A percentile compares a stretch with the other conserved stretches of the same genome.
phyloP scores from a whole-genome alignment of 2,113 vertebrate species.

The Nesogale talazaci region DNA sequence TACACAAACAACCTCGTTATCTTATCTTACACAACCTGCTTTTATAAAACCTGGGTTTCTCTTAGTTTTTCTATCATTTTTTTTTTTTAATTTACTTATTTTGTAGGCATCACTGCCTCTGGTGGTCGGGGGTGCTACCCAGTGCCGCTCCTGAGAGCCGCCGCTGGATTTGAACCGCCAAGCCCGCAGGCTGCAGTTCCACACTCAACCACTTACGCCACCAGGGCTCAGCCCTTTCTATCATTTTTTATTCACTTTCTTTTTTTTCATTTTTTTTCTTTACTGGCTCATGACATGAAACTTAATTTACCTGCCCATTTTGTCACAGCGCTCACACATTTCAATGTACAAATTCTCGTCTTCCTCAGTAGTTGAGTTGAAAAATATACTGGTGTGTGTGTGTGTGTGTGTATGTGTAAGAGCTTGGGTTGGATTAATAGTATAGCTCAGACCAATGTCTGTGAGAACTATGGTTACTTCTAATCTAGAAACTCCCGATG shows the following conservation, averaged over 20 bases:
- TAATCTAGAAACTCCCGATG: neutral
- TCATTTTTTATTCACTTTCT: no score
- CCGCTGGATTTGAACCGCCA: no score
- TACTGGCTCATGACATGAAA: neutral
- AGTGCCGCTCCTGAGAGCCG: no score
- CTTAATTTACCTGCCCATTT: neutral
- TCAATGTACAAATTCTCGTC: neutral
- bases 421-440: neutral
- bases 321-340: neutral
- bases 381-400: neutral
- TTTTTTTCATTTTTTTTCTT: no score
- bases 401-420: neutral
- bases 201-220: no score
- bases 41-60: neutral
- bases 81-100: no score
- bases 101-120: no score
- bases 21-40: neutral
- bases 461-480: neutral
- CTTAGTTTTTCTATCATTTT: neutral
- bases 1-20: conserved; percentile 40
- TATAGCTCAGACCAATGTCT: neutral
- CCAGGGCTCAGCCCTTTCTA: no score
- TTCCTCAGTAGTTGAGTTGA: neutral
- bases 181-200: no score
- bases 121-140: no score